These are phyloP conservation scores for Holacanthus passer DNA, from an alignment of 2,113 vertebrate species.

Conservation along the genomic window DNA sequence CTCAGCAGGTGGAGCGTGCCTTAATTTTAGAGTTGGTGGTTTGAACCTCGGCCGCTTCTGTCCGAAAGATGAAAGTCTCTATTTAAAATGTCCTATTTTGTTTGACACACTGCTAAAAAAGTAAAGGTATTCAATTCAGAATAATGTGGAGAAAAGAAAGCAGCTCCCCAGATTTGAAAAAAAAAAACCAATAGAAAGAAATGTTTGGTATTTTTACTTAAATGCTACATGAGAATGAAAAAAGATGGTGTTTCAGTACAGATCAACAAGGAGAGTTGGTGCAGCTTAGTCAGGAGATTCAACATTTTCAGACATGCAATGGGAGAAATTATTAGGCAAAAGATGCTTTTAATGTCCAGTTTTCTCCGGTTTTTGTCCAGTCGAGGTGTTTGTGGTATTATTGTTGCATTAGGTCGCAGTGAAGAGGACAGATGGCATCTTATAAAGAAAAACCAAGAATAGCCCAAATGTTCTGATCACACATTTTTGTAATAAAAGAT, in stretches of 20 bases:
- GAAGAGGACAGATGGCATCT: conserved; percentile 61
- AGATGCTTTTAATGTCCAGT: neutral
- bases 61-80: neutral
- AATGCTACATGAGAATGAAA: neutral
- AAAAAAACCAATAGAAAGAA: too few species aligned
- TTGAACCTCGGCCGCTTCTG: neutral
- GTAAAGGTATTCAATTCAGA: neutral
- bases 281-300: neutral
- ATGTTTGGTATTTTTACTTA: neutral
- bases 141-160: neutral
- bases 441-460: conserved; percentile 37
- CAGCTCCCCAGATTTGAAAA: neutral
- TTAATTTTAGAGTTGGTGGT: neutral
- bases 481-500: conserved; percentile 29
- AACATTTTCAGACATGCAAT: neutral
- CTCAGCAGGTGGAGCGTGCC: neutral
- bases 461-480: conserved; percentile 51
- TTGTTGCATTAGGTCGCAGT: conserved; percentile 18
- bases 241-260: neutral
- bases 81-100: neutral
- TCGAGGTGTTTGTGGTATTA: neutral
- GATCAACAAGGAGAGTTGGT: too few species aligned
- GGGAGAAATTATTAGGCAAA: neutral
- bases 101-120: neutral
- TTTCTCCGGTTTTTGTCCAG: neutral